Evolutionary conservation across 2,888 invertebrate species (phyloP).

Genomic region (Proisotoma minuta): DNA sequence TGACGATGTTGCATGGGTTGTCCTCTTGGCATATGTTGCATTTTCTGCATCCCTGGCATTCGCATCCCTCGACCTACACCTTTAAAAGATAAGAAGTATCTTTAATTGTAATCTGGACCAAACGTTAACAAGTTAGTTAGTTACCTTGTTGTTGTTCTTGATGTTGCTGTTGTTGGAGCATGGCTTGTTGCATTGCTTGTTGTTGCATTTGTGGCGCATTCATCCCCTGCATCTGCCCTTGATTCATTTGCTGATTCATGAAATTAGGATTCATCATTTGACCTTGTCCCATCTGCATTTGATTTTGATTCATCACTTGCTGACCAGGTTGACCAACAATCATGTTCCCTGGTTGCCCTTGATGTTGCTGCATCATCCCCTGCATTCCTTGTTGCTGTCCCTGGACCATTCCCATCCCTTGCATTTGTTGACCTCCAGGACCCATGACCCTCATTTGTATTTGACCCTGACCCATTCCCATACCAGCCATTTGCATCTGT

Average conservation of each 20-base stretch:
- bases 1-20: not conserved
- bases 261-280: slow-evolving; percentile 29
- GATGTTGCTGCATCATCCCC: slow-evolving; percentile 20
- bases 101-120: not conserved
- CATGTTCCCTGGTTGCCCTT: slow-evolving; percentile 20
- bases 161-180: slow-evolving; percentile 29
- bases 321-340: slow-evolving; percentile 15
- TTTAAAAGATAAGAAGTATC: not conserved
- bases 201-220: slow-evolving; percentile 27
- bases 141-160: slow-evolving; percentile 32
- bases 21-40: slow-evolving; percentile 1
- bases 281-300: slow-evolving; percentile 33
- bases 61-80: not conserved
- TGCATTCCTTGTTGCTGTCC: slow-evolving; percentile 6
- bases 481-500: slow-evolving; percentile 48
- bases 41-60: not conserved
- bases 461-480: slow-evolving; percentile 56
- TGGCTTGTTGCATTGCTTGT: slow-evolving; percentile 26
- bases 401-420: slow-evolving; percentile 27
- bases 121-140: slow-evolving; percentile 14
- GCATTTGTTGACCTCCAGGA: slow-evolving; percentile 51
- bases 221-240: slow-evolving; percentile 28
- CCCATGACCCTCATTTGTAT: too few relatives aligned
- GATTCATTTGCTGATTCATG: slow-evolving; percentile 28
- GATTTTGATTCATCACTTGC: slow-evolving; percentile 49